A percentile compares a stretch with the other conserved stretches of the same genome.
Evolutionary conservation across 2,797 vertebrate species (phyloP).

Genomic region (Tarsius wallacei): DNA sequence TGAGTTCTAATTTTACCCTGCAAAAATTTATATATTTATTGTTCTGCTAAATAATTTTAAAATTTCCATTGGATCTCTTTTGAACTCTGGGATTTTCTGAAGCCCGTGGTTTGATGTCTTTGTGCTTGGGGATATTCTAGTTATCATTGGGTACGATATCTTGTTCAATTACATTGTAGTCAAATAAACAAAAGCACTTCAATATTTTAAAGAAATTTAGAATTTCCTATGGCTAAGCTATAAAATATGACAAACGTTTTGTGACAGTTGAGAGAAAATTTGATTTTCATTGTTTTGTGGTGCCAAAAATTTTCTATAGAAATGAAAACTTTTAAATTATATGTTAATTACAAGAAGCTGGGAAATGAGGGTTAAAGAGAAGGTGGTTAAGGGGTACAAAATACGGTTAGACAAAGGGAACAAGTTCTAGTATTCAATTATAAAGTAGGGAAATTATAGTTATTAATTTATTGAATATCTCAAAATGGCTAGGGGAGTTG

Average conservation of each 20-base stretch:
- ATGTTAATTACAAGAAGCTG: neutral
- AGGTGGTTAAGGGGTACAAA: neutral
- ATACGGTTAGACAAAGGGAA: neutral
- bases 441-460: neutral
- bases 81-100: neutral
- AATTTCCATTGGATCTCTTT: neutral
- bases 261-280: neutral
- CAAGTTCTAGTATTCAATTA: neutral
- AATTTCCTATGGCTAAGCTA: neutral
- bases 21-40: neutral
- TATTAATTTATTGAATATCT: neutral
- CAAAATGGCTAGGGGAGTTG: neutral
- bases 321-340: neutral
- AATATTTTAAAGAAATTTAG: neutral
- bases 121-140: neutral
- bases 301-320: neutral
- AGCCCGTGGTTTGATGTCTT: neutral
- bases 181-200: neutral
- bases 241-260: neutral
- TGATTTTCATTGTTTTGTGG: neutral
- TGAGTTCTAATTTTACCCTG: neutral
- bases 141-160: neutral
- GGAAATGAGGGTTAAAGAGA: neutral
- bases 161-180: neutral
- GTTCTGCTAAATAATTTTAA: neutral